phyloP scores from a whole-genome alignment of 2,113 vertebrate species.

The Lepus americanus region DNA sequence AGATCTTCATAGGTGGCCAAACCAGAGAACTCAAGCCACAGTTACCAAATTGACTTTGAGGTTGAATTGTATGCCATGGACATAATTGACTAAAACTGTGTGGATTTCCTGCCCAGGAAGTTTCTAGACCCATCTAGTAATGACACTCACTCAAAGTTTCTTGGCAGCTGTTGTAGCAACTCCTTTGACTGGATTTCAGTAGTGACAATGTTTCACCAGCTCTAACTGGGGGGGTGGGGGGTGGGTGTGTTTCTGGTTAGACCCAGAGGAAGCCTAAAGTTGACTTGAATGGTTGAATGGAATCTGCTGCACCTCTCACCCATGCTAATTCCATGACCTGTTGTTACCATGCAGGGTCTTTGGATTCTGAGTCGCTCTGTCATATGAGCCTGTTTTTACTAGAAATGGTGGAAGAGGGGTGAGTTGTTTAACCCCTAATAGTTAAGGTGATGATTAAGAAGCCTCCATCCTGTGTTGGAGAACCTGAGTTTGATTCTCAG shows the following conservation, averaged over 20 bases:
- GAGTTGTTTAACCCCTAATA: no score
- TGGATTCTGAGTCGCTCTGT: not conserved
- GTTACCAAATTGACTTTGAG: slow-evolving; percentile 62
- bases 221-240: not conserved
- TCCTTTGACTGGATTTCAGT: not conserved
- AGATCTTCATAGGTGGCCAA: slow-evolving; percentile 57
- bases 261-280: not conserved
- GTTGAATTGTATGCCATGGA: slow-evolving; percentile 54
- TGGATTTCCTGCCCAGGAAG: slow-evolving; percentile 55
- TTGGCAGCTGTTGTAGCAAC: slow-evolving; percentile 37
- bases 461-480: no score
- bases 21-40: slow-evolving; percentile 62
- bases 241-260: not conserved
- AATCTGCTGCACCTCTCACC: not conserved
- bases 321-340: no score
- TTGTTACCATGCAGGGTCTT: not conserved
- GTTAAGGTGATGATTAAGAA: no score
- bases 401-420: not conserved
- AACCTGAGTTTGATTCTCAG: no score
- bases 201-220: not conserved
- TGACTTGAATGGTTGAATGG: no score
- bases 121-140: slow-evolving; percentile 62
- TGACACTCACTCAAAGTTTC: slow-evolving; percentile 50
- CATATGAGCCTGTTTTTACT: not conserved
- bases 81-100: slow-evolving; percentile 64